A percentile compares a stretch with the other conserved stretches of the same genome.
These are phyloP conservation scores for Habroteleia sp. DNA, from an alignment of 2,888 invertebrate species.

Conservation along the genomic window DNA sequence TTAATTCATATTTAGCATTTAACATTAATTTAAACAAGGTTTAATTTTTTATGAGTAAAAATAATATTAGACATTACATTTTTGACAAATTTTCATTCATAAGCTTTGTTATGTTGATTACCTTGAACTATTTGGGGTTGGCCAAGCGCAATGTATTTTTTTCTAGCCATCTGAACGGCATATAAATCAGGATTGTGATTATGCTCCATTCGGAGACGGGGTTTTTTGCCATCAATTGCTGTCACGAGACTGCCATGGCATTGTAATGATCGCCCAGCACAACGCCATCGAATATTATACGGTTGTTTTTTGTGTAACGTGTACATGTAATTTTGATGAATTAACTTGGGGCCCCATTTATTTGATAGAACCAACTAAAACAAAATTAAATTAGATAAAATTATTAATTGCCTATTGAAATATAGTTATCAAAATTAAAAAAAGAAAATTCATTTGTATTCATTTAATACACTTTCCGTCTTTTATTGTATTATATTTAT, in stretches of 20 bases:
- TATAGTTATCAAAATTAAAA: not conserved
- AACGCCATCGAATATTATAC: conserved; percentile 81
- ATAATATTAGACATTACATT: too few relatives aligned
- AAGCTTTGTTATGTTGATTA: too few relatives aligned
- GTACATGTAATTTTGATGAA: conserved; percentile 82
- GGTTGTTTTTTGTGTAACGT: conserved; percentile 81
- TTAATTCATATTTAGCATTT: not conserved
- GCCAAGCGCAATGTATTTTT: conserved; percentile 72
- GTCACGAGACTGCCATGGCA: conserved; percentile 81
- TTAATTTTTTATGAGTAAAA: too few relatives aligned
- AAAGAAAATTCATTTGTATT: not conserved
- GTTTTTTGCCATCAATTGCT: conserved; percentile 76
- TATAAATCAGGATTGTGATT: conserved; percentile 81
- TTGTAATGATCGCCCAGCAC: conserved; percentile 80
- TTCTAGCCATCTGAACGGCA: conserved; percentile 79
- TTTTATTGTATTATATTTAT: too few relatives aligned
- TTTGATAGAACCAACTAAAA: conserved; percentile 79
- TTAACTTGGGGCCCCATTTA: conserved; percentile 82
- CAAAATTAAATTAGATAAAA: not conserved
- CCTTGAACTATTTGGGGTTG: conserved; percentile 64
- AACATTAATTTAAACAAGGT: not conserved
- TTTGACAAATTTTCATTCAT: too few relatives aligned
- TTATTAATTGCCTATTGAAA: too few relatives aligned
- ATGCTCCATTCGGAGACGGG: conserved; percentile 80
- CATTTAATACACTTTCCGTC: too few relatives aligned